These are phyloP conservation scores for Conchocele bisecta DNA, from an alignment of 2,888 invertebrate genomes.

Conservation along the genomic window DNA sequence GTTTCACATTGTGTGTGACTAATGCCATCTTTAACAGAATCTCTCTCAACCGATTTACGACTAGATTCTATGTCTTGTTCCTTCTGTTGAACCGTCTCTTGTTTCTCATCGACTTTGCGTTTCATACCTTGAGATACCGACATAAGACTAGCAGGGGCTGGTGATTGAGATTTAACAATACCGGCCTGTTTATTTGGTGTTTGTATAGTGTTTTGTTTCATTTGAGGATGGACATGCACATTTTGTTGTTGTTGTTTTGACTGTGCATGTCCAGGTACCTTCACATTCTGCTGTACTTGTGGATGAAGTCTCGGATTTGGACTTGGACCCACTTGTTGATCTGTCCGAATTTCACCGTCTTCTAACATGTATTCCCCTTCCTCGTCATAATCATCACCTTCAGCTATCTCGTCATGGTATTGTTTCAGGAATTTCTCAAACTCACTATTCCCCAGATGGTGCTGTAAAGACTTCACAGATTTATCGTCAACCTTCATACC, in stretches of 20 bases:
- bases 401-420: slow-evolving; percentile 21
- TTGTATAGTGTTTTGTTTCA: too few relatives aligned
- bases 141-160: too few relatives aligned
- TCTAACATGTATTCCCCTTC: neutral
- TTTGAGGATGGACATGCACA: too few relatives aligned
- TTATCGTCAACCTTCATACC: too few relatives aligned
- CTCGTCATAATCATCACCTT: slow-evolving; percentile 11
- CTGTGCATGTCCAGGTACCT: too few relatives aligned
- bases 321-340: neutral
- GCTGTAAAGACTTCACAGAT: too few relatives aligned
- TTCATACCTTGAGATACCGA: neutral
- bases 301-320: neutral
- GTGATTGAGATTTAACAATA: too few relatives aligned
- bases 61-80: neutral
- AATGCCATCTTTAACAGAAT: neutral
- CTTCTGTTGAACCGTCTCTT: neutral
- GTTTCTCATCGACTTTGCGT: neutral
- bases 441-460: slow-evolving; percentile 28
- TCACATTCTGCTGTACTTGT: neutral
- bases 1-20: too few relatives aligned
- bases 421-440: slow-evolving; percentile 48
- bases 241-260: too few relatives aligned
- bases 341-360: neutral
- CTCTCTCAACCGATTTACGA: neutral
- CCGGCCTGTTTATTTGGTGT: too few relatives aligned